Percentiles rank a stretch among this genome's conserved stretches.
Evolutionary conservation across 2,797 vertebrate species (phyloP).

Genomic region (Phrynocephalus vlangalii): DNA sequence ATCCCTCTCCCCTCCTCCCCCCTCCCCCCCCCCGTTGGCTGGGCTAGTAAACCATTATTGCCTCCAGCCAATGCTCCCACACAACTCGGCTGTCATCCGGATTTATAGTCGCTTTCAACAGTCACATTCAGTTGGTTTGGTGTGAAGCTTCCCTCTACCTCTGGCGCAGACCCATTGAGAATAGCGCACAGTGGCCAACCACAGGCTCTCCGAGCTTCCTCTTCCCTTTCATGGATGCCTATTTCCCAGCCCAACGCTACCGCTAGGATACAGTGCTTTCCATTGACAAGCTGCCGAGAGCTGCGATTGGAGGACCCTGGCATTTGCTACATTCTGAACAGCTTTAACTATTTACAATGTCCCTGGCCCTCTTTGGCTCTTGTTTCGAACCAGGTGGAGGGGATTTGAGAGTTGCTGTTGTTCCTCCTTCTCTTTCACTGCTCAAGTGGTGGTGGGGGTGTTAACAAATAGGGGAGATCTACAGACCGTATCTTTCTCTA

Average conservation of each 20-base stretch:
- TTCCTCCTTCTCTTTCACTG: constrained; percentile 1
- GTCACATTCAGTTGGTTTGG: constrained; percentile 45
- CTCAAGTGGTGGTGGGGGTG: not conserved
- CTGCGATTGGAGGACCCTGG: not conserved
- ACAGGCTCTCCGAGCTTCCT: not conserved
- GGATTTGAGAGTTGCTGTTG: not conserved
- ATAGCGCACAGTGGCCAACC: constrained; percentile 29
- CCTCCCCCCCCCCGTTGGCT: constrained; percentile 23
- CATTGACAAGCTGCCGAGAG: constrained; percentile 30
- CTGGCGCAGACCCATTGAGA: constrained; percentile 30
- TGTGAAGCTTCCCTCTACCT: constrained; percentile 43
- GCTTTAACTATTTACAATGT: not conserved
- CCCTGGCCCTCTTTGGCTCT: constrained; percentile 24
- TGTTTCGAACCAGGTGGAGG: not conserved
- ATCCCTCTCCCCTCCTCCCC: not conserved
- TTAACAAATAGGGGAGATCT: not conserved
- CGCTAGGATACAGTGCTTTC: not conserved
- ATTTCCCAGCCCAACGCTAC: constrained; percentile 19
- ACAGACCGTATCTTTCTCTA: not conserved
- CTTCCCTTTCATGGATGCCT: constrained; percentile 29
- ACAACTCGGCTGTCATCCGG: constrained; percentile 21
- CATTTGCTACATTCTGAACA: constrained; percentile 15
- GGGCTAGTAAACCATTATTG: constrained; percentile 30
- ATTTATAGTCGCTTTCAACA: constrained; percentile 34
- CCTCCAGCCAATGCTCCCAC: not conserved